Percentiles rank a stretch among this genome's conserved stretches.
Evolutionary conservation across 2,888 invertebrate species (phyloP).

Genomic region (Tinea semifulvella): DNA sequence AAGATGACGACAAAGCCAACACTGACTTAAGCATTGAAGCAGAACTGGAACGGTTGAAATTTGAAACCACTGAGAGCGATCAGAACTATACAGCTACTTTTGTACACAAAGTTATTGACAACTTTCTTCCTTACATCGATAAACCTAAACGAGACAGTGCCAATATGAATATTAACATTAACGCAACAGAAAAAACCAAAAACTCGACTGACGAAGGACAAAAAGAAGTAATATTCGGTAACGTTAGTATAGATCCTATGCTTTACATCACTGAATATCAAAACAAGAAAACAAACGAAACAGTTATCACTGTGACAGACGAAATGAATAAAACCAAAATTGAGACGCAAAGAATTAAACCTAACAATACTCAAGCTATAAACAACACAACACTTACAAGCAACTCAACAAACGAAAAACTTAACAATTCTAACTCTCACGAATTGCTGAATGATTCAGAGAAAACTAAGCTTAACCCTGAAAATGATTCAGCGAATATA

Average conservation of each 20-base stretch:
- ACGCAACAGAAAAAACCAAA: slow-evolving; percentile 17
- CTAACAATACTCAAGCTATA: slow-evolving; percentile 18
- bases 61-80: slow-evolving; percentile 32
- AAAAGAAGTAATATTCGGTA: slow-evolving; percentile 54
- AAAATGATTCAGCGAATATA: slow-evolving; percentile 56
- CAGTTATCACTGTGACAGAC: slow-evolving; percentile 19
- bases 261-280: slow-evolving; percentile 32
- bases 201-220: slow-evolving; percentile 43
- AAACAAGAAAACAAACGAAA: slow-evolving; percentile 12
- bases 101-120: slow-evolving; percentile 37
- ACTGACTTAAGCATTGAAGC: slow-evolving; percentile 45
- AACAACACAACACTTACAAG: slow-evolving; percentile 16
- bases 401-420: slow-evolving; percentile 20
- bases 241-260: slow-evolving; percentile 52
- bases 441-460: slow-evolving; percentile 35
- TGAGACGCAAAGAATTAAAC: slow-evolving; percentile 20
- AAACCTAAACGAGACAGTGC: slow-evolving; percentile 59
- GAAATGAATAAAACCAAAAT: slow-evolving; percentile 18
- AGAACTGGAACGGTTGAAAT: slow-evolving; percentile 51
- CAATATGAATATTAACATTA: slow-evolving; percentile 30
- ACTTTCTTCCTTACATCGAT: slow-evolving; percentile 37
- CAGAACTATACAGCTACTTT: slow-evolving; percentile 27
- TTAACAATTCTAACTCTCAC: slow-evolving; percentile 23
- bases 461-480: slow-evolving; percentile 50
- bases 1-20: slow-evolving; percentile 36